A percentile compares a stretch with the other conserved stretches of the same genome.
Evolutionary conservation across 2,113 vertebrate genomes (phyloP).

Genomic region (Scomber japonicus): DNA sequence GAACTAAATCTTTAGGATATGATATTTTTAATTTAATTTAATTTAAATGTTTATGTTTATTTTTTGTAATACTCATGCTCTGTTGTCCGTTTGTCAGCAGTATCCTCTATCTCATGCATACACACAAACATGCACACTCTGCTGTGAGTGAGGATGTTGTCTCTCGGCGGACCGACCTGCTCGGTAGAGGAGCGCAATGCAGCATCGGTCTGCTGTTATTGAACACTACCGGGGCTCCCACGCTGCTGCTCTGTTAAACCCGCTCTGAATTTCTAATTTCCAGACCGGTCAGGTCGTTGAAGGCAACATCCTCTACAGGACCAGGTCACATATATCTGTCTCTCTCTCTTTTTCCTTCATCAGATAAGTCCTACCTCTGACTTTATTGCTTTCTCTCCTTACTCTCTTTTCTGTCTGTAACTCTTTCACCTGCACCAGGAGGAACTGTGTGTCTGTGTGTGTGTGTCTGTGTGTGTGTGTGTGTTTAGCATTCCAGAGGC

Average conservation of each 20-base stretch:
- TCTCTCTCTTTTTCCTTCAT: not conserved
- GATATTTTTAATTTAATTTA: not conserved
- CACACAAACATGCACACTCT: conserved; percentile 24
- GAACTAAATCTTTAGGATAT: too few relatives aligned
- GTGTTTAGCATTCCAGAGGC: conserved; percentile 64
- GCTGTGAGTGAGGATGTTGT: conserved; percentile 54
- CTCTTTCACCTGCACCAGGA: conserved; percentile 25
- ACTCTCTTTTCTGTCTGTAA: not conserved
- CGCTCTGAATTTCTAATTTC: conserved; percentile 63
- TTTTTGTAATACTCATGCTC: not conserved
- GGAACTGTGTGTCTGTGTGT: not conserved
- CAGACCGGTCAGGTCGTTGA: conserved; percentile 19
- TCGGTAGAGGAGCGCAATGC: conserved; percentile 83
- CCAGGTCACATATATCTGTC: conserved; percentile 35
- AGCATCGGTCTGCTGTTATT: conserved; percentile 77
- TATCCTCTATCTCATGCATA: conserved; percentile 17
- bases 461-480: conserved; percentile 7
- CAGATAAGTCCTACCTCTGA: not conserved
- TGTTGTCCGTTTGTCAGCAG: conserved; percentile 26
- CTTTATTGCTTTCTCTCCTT: not conserved
- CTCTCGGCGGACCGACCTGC: conserved; percentile 71
- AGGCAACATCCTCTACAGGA: not conserved
- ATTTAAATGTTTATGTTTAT: not conserved
- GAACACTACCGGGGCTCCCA: conserved; percentile 66
- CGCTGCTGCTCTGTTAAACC: conserved; percentile 49